Evolutionary conservation across 92 coral and sea anemone species (phyloP).

Genomic region (Epizoanthus rinbou): DNA sequence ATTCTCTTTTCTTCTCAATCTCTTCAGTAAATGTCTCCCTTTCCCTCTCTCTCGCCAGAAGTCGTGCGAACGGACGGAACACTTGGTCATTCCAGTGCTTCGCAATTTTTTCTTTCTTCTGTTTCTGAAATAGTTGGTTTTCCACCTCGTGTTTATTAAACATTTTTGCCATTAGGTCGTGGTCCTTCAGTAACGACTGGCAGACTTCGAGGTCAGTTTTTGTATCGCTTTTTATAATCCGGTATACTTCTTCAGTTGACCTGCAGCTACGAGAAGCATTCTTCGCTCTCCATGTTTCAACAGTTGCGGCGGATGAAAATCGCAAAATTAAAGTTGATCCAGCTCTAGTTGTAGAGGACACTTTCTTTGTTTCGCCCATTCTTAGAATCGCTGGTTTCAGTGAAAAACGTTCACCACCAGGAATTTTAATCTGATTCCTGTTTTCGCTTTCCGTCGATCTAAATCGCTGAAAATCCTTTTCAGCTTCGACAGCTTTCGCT

Average conservation of each 20-base stretch:
- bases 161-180: neutral
- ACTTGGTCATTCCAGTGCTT: conserved; percentile 27
- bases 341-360: neutral
- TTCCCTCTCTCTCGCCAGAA: conserved; percentile 20
- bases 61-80: neutral
- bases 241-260: neutral
- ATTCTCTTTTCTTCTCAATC: conserved; percentile 4
- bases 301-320: conserved; percentile 10
- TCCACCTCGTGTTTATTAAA: conserved; percentile 4
- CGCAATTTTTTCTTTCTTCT: conserved; percentile 10
- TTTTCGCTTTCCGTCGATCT: neutral
- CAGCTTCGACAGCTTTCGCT: neutral
- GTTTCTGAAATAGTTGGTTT: neutral
- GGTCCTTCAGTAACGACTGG: neutral
- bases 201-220: neutral
- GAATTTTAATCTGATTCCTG: neutral
- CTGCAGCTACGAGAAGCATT: neutral
- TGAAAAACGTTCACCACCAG: neutral
- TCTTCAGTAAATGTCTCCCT: neutral
- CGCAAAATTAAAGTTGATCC: neutral
- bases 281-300: conserved; percentile 19
- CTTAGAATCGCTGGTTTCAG: neutral
- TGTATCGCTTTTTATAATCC: neutral
- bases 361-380: neutral
- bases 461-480: neutral